Percentiles rank a stretch among this genome's conserved stretches.
Evolutionary conservation across 2,113 vertebrate species (phyloP).

Genomic region (Carassius carassius): DNA sequence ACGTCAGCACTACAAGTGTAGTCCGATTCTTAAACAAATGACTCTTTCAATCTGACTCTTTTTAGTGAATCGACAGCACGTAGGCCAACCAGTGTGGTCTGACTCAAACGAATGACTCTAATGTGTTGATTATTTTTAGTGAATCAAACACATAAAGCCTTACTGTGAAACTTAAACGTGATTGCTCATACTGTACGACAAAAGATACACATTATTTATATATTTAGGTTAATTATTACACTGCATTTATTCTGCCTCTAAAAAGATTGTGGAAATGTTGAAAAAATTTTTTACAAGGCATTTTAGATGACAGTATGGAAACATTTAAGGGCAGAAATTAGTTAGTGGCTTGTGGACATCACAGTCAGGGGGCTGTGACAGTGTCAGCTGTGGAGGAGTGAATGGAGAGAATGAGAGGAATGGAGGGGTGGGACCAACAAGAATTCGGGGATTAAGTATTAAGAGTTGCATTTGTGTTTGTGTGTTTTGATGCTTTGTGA

Average conservation of each 20-base stretch:
- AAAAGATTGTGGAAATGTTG: background rate
- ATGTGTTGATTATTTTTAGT: background rate
- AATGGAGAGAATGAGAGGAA: constrained; percentile 35
- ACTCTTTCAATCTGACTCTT: background rate
- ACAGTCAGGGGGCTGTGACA: constrained; percentile 26
- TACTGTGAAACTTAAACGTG: background rate
- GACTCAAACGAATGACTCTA: background rate
- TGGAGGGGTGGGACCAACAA: constrained; percentile 2
- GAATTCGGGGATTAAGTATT: background rate
- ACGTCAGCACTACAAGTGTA: no score
- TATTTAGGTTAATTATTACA: background rate
- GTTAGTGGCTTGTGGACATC: constrained; percentile 38
- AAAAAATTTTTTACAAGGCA: no score
- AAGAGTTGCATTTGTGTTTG: background rate
- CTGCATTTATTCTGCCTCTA: background rate
- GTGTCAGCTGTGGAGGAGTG: constrained; percentile 45
- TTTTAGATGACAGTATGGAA: background rate
- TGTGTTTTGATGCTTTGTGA: background rate
- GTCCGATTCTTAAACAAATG: background rate
- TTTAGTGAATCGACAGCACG: background rate
- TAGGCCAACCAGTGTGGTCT: background rate
- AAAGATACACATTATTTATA: background rate
- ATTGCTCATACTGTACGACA: no score
- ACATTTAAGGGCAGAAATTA: background rate
- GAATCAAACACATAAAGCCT: background rate